Evolutionary conservation across 2,888 invertebrate species (phyloP), one percentile per base, ranked within the genome.

Genomic region (Pollenia angustigena): DNA sequence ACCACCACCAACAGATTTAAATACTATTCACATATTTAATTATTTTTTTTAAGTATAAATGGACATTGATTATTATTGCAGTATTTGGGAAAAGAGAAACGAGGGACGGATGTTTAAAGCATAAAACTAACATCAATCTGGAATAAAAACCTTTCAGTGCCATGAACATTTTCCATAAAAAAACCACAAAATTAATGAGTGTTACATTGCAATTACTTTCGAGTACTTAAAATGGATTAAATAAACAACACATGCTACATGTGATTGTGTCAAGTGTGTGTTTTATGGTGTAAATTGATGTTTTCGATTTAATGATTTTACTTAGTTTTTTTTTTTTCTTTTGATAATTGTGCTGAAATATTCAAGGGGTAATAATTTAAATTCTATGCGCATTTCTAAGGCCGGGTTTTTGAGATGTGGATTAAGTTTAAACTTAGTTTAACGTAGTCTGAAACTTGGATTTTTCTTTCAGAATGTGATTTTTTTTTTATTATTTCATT

Each of bases 1-100:
- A 78, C 80, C 72, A 83, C 68, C 68, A 78, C 80, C 72, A 83
- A 62, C 68, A 60, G 75, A 81, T 87, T 87, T 83, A 74, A 81
- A 87, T 83, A 78, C 18, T 32, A 46, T 42, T n/a, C 46, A 50
- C 18, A 60, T 62, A 54, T 66, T 8, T 48, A 11, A 46, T 48
- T 12, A 50, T 50, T 7, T 14, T 48, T 44, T 7, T 48, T 3
- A 32, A 54, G 6, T 18, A 64, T 44, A 48, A 23, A 7, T 32
- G 66, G 66, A 48, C 48, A 50, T 68, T 14, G 66, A 50, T 32
- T 50, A 68, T 50, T 23, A 23, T 9, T 64, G 18, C 42, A 62
- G 46, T 12, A 46, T 23, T 8, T 46, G 4, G 9, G 14, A 2
- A 32, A 16, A 23, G 62, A 4, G 11, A 62, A 16, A 62, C 40